Evolutionary conservation across 2,888 invertebrate species (phyloP).

Genomic region (Hydropsyche betteni): DNA sequence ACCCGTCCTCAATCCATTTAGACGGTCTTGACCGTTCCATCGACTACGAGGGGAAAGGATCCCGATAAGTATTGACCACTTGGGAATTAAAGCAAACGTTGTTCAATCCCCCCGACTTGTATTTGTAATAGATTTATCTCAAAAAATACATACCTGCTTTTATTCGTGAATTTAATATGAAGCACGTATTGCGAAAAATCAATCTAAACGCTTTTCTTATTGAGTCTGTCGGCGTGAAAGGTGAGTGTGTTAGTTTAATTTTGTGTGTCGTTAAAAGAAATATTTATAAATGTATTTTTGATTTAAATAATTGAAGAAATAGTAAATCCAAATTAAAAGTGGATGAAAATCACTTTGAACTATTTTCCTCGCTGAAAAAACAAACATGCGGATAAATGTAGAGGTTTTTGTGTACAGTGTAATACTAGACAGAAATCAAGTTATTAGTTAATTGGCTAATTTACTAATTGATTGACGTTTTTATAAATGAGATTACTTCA

Average conservation of each 20-base stretch:
- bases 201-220: conserved; percentile 22
- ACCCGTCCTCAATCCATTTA: conserved; percentile 39
- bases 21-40: conserved; percentile 38
- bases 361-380: background rate
- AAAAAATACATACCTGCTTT: conserved; percentile 32
- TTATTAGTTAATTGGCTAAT: conserved; percentile 52
- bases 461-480: conserved; percentile 52
- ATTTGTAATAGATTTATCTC: conserved; percentile 47
- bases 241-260: too few species aligned
- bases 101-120: conserved; percentile 36
- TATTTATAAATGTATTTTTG: too few species aligned
- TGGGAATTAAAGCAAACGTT: conserved; percentile 40
- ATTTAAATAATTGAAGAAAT: too few species aligned
- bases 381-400: background rate
- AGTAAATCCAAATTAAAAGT: too few species aligned
- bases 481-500: conserved; percentile 46
- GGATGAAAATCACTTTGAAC: conserved; percentile 5
- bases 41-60: conserved; percentile 27
- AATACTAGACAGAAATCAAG: conserved; percentile 49
- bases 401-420: conserved; percentile 25
- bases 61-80: conserved; percentile 40
- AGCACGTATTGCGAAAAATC: conserved; percentile 14
- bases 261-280: too few species aligned
- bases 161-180: conserved; percentile 35
- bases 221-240: background rate